Percentiles rank a stretch among this genome's conserved stretches.
Evolutionary conservation across 2,113 vertebrate species (phyloP).

Genomic region (Callithrix jacchus): DNA sequence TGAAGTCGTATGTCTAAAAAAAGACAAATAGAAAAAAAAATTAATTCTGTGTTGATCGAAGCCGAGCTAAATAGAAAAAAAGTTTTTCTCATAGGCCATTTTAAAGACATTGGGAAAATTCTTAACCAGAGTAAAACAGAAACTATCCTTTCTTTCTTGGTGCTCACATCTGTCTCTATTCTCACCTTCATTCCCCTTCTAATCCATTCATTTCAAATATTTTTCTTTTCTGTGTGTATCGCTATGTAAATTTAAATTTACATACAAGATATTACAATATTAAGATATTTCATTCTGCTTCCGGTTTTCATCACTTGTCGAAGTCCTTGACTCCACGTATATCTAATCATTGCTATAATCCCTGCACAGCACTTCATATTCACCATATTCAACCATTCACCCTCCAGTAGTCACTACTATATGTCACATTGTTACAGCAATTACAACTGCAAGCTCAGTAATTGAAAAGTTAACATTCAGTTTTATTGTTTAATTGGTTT

Average conservation of each 20-base stretch:
- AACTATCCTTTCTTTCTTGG: background rate
- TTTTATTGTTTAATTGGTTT: background rate
- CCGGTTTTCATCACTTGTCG: background rate
- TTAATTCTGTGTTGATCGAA: background rate
- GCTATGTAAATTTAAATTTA: background rate
- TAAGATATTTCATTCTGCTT: background rate
- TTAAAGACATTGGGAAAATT: background rate
- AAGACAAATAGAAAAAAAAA: no score
- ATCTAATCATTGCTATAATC: background rate
- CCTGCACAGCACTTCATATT: fast-evolving
- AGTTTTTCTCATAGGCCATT: background rate
- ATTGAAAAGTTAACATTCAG: background rate
- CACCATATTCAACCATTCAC: background rate
- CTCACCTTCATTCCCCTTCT: background rate
- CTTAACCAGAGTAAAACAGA: background rate
- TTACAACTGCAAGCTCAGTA: background rate
- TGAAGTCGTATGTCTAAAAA: no score
- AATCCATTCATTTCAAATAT: background rate
- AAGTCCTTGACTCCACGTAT: background rate
- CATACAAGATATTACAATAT: background rate
- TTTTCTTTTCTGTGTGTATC: background rate
- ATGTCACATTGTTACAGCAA: background rate
- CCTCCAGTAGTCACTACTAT: background rate
- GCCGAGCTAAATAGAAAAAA: background rate
- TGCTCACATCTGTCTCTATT: background rate